Conservation (phyloP, 2,888 invertebrate species). For the Phanerotoma sp. region DNA sequence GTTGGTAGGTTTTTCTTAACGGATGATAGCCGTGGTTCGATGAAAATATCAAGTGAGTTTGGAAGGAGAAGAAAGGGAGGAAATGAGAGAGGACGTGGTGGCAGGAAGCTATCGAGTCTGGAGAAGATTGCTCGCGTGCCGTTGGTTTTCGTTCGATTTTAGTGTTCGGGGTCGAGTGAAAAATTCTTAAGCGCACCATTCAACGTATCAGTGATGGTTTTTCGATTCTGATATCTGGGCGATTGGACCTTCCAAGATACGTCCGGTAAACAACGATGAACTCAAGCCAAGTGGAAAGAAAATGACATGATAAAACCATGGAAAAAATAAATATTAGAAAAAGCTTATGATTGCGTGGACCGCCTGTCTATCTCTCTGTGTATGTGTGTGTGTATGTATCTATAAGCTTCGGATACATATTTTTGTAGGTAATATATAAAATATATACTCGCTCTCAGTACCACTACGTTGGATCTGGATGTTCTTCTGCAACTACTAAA, state of each 20-base stretch:
- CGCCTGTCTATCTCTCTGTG: too few relatives aligned
- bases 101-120: conserved; percentile 25
- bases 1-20: conserved; percentile 1
- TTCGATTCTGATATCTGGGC: conserved; percentile 8
- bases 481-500: conserved; percentile 13
- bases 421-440: neutral
- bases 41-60: conserved; percentile 21
- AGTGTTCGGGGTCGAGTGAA: conserved; percentile 17
- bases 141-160: conserved; percentile 25
- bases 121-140: conserved; percentile 28
- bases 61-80: neutral
- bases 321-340: conserved; percentile 23
- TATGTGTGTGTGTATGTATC: neutral
- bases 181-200: conserved; percentile 26
- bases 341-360: neutral
- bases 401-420: neutral
- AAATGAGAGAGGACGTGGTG: neutral
- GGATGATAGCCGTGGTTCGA: conserved; percentile 15
- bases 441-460: too few relatives aligned
- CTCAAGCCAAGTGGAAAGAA: conserved; percentile 21
- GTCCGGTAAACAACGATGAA: conserved; percentile 13
- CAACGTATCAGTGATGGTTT: neutral
- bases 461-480: too few relatives aligned
- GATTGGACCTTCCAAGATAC: conserved; percentile 18
- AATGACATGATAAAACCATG: conserved; percentile 25